Evolutionary conservation across 2,888 invertebrate species (phyloP).

Genomic region (Baccha elongata): DNA sequence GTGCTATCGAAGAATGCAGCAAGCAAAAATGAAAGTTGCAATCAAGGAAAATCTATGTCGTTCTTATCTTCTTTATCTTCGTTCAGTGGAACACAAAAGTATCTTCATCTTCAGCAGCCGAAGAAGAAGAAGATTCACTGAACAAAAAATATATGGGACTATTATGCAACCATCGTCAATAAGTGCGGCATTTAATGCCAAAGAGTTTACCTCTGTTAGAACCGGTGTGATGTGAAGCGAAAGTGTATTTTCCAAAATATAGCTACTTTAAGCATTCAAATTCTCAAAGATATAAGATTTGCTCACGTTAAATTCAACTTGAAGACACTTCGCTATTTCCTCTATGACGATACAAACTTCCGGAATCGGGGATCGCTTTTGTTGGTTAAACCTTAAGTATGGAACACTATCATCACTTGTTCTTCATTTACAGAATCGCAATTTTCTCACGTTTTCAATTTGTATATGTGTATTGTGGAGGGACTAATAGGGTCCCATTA

Average conservation of each 20-base stretch:
- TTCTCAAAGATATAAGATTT: slow-evolving; percentile 5
- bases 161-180: slow-evolving; percentile 57
- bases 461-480: no score
- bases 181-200: slow-evolving; percentile 31
- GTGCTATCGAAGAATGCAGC: slow-evolving; percentile 43
- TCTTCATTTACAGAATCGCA: slow-evolving; percentile 43
- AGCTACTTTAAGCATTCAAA: not conserved
- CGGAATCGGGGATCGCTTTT: slow-evolving; percentile 27
- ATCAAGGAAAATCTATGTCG: slow-evolving; percentile 44
- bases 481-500: no score
- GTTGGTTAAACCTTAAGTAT: slow-evolving; percentile 10
- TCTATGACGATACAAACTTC: slow-evolving; percentile 8
- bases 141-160: slow-evolving; percentile 1
- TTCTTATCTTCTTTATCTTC: slow-evolving; percentile 7
- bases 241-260: slow-evolving; percentile 58
- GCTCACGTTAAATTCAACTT: slow-evolving; percentile 23
- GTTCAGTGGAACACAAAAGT: slow-evolving; percentile 11
- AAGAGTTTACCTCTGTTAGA: slow-evolving; percentile 44
- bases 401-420: slow-evolving; percentile 29
- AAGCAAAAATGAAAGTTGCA: slow-evolving; percentile 64
- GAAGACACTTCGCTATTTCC: slow-evolving; percentile 3
- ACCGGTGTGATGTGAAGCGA: slow-evolving; percentile 59
- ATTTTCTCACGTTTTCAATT: slow-evolving; percentile 71
- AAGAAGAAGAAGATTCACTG: slow-evolving; percentile 24
- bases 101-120: slow-evolving; percentile 14